Percentiles rank a stretch among this genome's conserved stretches.
phyloP scores from a whole-genome alignment of 1,140 invertebrate genomes.

The Eriosoma lanigerum region DNA sequence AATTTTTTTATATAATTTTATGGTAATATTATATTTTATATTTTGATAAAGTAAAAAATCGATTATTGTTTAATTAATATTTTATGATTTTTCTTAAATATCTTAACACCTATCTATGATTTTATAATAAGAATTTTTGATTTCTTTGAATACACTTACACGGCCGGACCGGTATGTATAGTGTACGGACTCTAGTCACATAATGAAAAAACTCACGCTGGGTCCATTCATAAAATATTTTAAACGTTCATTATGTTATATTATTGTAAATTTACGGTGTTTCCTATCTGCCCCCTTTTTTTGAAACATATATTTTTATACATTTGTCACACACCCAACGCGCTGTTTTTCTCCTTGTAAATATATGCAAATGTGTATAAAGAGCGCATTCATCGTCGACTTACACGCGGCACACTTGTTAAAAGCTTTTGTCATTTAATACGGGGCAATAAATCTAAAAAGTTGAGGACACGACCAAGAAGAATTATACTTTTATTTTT shows the following conservation, averaged over 20 bases:
- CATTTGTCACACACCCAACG: not conserved
- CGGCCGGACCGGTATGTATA: too few species aligned
- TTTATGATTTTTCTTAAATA: too few species aligned
- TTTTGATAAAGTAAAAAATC: too few species aligned
- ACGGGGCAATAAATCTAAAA: constrained; percentile 8
- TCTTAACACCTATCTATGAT: too few species aligned
- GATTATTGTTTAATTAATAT: too few species aligned
- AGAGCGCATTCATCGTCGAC: not conserved
- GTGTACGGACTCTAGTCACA: too few species aligned
- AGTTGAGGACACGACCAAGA: not conserved
- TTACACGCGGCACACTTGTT: not conserved
- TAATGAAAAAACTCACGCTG: too few species aligned
- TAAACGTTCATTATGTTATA: not conserved
- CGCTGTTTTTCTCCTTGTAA: not conserved
- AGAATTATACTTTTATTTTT: too few species aligned
- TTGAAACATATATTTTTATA: not conserved
- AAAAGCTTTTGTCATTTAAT: constrained; percentile 30
- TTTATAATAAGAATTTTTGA: too few species aligned
- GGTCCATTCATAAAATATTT: not conserved
- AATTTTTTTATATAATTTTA: too few species aligned
- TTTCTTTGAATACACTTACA: too few species aligned
- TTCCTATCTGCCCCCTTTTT: not conserved
- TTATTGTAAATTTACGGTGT: not conserved
- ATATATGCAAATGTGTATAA: constrained; percentile 9
- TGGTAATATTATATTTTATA: too few species aligned